Evolutionary conservation across 2,113 vertebrate species (phyloP).

Genomic region (Paraplagusia blochii): DNA sequence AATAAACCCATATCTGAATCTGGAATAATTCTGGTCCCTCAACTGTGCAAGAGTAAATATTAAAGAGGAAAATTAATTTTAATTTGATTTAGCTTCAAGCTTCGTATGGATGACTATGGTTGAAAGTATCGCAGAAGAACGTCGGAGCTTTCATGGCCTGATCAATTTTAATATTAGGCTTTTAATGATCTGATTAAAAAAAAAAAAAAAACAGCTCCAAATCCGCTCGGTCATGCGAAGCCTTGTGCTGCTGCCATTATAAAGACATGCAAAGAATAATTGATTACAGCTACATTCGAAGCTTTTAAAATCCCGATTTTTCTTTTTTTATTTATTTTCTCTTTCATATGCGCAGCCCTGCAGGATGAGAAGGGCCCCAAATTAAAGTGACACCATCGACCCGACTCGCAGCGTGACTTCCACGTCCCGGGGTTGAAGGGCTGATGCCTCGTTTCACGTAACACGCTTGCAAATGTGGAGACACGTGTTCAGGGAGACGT

Average conservation of each 20-base stretch:
- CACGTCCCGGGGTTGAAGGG: not conserved
- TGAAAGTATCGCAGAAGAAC: constrained; percentile 8
- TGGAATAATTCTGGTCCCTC: no score
- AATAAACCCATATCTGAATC: no score
- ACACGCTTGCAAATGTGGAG: constrained; percentile 1
- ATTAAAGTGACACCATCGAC: constrained; percentile 29
- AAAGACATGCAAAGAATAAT: constrained; percentile 44
- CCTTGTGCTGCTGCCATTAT: constrained; percentile 15
- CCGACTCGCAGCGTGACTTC: constrained; percentile 31
- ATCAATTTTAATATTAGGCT: constrained; percentile 44
- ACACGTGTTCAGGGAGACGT: not conserved
- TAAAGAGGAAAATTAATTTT: no score
- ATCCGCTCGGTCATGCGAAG: constrained; percentile 46
- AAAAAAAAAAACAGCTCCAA: no score
- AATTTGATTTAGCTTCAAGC: not conserved
- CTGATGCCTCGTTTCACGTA: constrained; percentile 7
- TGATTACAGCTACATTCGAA: constrained; percentile 39
- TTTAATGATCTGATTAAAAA: constrained; percentile 37
- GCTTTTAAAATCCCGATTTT: not conserved
- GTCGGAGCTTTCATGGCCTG: constrained; percentile 5
- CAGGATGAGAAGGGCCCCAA: constrained; percentile 18
- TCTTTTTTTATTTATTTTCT: not conserved
- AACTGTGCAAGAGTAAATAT: no score
- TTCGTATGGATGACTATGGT: constrained; percentile 3
- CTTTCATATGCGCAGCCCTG: constrained; percentile 25